Evolutionary conservation across 2,113 vertebrate species (phyloP), one percentile per base, ranked within the genome.

Genomic region (Oxygymnocypris stewartii): DNA sequence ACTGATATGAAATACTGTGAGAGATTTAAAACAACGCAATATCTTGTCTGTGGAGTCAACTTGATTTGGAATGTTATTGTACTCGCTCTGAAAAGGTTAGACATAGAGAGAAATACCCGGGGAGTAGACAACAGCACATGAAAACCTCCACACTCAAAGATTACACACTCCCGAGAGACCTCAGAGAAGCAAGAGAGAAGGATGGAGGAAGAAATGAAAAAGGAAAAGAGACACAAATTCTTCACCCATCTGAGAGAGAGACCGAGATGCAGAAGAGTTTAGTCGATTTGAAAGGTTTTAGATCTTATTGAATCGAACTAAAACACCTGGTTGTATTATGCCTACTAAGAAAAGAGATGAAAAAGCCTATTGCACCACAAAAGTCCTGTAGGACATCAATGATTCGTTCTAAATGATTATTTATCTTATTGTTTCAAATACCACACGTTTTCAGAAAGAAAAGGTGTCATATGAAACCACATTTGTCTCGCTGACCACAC

Each of bases 141-240:
- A 47, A 40, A 78, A 12, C 42, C 47, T 4, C 47, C 85, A 65
- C 42, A 73, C n/a, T 75, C 44, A 87, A 42, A 71, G 31, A 89
- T 14, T 25, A 74, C 59, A 59, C 75, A 35, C 6, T 73, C n/a
- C 54, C 18, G n/a, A 73, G 35, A 73, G 69, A 23, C 35, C 69
- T 37, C 35, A 11, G 35, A 71, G 69, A n/a, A n/a, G n/a, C n/a
- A n/a, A n/a, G n/a, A 11, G 35, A 71, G 69, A 73, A 3, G 11
- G 37, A 2, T 3, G 37, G 37, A 74, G 71, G 71, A 74, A 74
- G 40, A n/a, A n/a, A n/a, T n/a, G n/a, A n/a, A n/a, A n/a, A n/a
- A n/a, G n/a, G n/a, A n/a, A n/a, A n/a, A n/a, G n/a, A n/a, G 40
- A 42, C 35, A 42, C 69, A 12, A 73, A 73, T 42, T 42, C 18